phyloP scores from a whole-genome alignment of 2,797 vertebrate genomes.

The Cyprinella venusta region DNA sequence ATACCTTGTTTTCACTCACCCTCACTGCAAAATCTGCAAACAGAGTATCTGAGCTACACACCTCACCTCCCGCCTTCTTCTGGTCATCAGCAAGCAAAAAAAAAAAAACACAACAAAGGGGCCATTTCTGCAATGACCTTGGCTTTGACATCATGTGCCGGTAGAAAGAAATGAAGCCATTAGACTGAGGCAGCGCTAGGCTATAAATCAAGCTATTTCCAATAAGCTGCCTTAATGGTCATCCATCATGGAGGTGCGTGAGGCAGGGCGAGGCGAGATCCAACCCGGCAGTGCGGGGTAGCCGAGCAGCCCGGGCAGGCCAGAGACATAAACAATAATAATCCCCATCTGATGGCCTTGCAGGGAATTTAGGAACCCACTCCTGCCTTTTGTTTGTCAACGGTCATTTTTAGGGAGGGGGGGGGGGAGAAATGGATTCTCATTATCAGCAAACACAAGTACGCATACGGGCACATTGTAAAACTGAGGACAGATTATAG shows the following conservation, averaged over 20 bases:
- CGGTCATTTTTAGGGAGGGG: slow-evolving; percentile 82
- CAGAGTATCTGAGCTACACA: slow-evolving; percentile 40
- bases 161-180: slow-evolving; percentile 99
- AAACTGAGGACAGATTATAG: slow-evolving; percentile 29
- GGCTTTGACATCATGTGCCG: slow-evolving; percentile 98
- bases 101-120: slow-evolving; percentile 89
- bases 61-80: slow-evolving; percentile 76
- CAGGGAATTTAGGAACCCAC: slow-evolving; percentile 88
- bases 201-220: slow-evolving; percentile 99
- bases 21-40: slow-evolving; percentile 62
- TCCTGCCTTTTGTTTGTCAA: slow-evolving; percentile 88
- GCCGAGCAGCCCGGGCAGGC: slow-evolving; percentile 59
- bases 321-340: slow-evolving; percentile 96
- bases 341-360: slow-evolving; percentile 87
- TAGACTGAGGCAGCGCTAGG: slow-evolving; percentile 95
- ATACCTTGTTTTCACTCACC: slow-evolving; percentile 12
- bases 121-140: slow-evolving; percentile 97
- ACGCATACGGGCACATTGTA: slow-evolving; percentile 9
- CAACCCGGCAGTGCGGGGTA: slow-evolving; percentile 32
- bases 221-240: slow-evolving; percentile 99
- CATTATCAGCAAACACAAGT: slow-evolving; percentile 49
- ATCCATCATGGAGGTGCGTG: slow-evolving; percentile 87
- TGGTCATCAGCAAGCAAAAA: slow-evolving; percentile 95
- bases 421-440: slow-evolving; percentile 56
- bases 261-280: slow-evolving; percentile 46